Base-by-base conservation (phyloP, 2,113 vertebrate species). In the Mystacornis crossleyi region DNA sequence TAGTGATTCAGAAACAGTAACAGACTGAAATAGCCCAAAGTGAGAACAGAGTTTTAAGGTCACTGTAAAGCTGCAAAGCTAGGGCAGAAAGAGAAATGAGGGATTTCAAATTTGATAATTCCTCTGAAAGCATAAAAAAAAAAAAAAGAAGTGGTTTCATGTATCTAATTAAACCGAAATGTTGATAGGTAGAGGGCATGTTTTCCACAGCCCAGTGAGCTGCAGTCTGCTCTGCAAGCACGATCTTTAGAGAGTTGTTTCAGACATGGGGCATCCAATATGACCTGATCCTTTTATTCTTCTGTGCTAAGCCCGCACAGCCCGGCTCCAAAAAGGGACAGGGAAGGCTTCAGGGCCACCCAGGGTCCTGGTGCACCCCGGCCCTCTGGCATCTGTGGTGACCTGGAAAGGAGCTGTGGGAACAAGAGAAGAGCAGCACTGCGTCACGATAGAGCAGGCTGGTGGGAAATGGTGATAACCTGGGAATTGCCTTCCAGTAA, bases 21-120 rank as follows among this genome's bases (percentile, higher is more conserved):
- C 71, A 62, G 71, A 92, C 81, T 89, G 92, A 96, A 92, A 95
- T 91, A 96, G 82, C 69, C 61, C 25, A 26, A 95, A 84, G 80
- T 91, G 89, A 72, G 85, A 81, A 72, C 36, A 75, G 43, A 57
- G 58, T 85, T 91, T 92, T 95, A 90, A 94, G 82, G 91, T 92
- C 91, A 70, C 64, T 66, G 50, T 65, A 88, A 90, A 92, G 15
- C n/a, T 91, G 43, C n/a, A 40, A 86, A 94, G 74, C 73, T 85
- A 62, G 86, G 79, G 54, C 71, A 90, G 64, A 70, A 73, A 54
- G 71, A 9, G 4, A 88, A 93, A 92, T 50, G 61, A 73, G 29
- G 3, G 57, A 73, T 88, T 87, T 85, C 70, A 73, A 36, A 83
- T 62, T 47, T 77, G 31, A 26, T 61, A 58, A 93, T 50, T 90